Evolutionary conservation across 1,140 invertebrate species (phyloP).

Genomic region (Palaemon carinicauda): DNA sequence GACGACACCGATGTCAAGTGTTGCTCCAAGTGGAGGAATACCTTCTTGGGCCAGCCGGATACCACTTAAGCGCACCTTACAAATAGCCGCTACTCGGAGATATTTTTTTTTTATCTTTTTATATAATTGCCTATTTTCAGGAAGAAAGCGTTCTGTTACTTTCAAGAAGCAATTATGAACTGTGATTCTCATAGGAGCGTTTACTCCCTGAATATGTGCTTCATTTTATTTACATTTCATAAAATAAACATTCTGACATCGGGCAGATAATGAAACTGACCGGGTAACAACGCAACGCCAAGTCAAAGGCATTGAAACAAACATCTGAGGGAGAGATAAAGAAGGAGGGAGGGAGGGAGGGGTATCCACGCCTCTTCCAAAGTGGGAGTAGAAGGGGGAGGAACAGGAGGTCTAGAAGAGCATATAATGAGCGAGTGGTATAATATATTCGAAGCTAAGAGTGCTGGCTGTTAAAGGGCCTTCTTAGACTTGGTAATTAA

Average conservation of each 20-base stretch:
- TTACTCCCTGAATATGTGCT: no score
- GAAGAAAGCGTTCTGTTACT: no score
- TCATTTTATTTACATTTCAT: no score
- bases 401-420: background rate
- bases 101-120: slow-evolving; percentile 5
- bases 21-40: slow-evolving; percentile 45
- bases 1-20: slow-evolving; percentile 52
- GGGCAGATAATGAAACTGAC: background rate
- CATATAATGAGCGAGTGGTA: background rate
- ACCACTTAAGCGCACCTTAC: slow-evolving; percentile 54
- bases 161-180: no score
- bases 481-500: slow-evolving; percentile 56
- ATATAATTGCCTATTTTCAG: no score
- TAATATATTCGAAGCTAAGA: slow-evolving; percentile 55
- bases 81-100: slow-evolving; percentile 50
- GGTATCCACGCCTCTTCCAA: background rate
- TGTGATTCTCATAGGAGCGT: no score
- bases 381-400: background rate
- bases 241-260: background rate
- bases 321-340: slow-evolving; percentile 3
- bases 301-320: background rate
- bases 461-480: slow-evolving; percentile 47
- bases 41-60: slow-evolving; percentile 54
- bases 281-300: background rate
- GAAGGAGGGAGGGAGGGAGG: background rate